Base-by-base conservation (phyloP, 2,797 vertebrate species). In the Melanotaenia maccullochi region DNA sequence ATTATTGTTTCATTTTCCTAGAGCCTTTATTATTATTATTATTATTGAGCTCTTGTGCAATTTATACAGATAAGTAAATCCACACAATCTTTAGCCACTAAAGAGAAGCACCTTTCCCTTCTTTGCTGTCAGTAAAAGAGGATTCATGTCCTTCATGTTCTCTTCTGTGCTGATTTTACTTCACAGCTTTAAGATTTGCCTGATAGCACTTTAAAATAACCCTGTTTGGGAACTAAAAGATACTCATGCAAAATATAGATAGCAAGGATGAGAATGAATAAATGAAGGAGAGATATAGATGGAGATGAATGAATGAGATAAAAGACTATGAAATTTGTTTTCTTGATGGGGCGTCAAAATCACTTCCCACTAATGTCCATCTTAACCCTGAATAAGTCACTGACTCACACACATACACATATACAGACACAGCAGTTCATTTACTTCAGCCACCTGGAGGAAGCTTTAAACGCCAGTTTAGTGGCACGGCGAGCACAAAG, bases 361-460 rank as follows among this genome's bases (percentile, higher is more conserved):
- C 78, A 65, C 82, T 85, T 86, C 84, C 75, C 72, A 73, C 78
- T 88, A 85, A 90, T 90, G 87, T 84, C 69, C 73, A 78, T 88
- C 83, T 84, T 88, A 86, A 90, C 84, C 85, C 81, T 84, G 69
- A 86, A 85, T 80, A 68, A 83, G 79, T 87, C 73, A 75, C 59
- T 28, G 59, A 3, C 6, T 38, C 20, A 55, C 36, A 35, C 55
- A 56, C 71, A 51, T 36, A 60, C 61, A 79, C 49, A 44, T 44
- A 24, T 61, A 55, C 47, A 35, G 36, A 59, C 60, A 30, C 56
- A 58, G 67, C 18, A 18, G 81, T 85, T 89, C 12, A 76, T 88
- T 89, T 86, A 68, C 60, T 44, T 67, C 47, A 71, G 71, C 78
- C 81, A 84, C 87, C 83, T 91, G 84, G 61, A 82, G 12, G 9